Base-by-base conservation (phyloP, 2,113 vertebrate species). In the Eidolon helvum region DNA sequence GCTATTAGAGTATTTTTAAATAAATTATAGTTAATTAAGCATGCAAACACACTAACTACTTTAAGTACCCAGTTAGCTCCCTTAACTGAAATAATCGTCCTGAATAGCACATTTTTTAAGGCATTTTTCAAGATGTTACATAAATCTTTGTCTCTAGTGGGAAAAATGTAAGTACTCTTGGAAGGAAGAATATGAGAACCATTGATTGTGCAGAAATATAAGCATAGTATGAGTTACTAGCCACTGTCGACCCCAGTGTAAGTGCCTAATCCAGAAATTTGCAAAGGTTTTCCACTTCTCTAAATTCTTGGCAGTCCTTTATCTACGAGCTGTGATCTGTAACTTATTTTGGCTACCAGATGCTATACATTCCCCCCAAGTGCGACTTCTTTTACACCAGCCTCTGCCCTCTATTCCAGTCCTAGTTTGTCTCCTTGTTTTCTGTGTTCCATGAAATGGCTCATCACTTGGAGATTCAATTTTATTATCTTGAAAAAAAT, bases 1-100 rank as follows among this genome's bases (percentile, higher is more conserved):
- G 71, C 84, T 96, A 95, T 96, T 96, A 85, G 69, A 89, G 65
- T 94, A 96, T 85, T 97, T 97, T 97, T 78, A 96, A 95, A 97
- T 97, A 97, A 96, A 97, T 97, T 97, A 96, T 82, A 95, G 80
- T 93, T 97, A 97, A 97, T 97, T 97, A 97, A 94, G 95, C 97
- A 97, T 96, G 94, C 96, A 97, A 98, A 97, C 96, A 96, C 28
- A 93, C 93, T 94, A 97, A 97, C 89, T 96, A 95, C 94, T 97
- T 86, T 94, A 96, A 96, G 85, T 97, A 90, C 72, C 72, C 92
- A 97, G 95, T 98, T 98, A 97, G 92, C 90, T 88, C 96, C 77
- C 71, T 92, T 96, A 88, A 92, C 94, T 92, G 94, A 96, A 98
- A 97, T 94, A 96, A 97, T 97, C 95, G 94, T 96, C 55, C 55